Evolutionary conservation across 2,797 vertebrate species (phyloP), one percentile per base, ranked within the genome.

Genomic region (Tachyglossus aculeatus): DNA sequence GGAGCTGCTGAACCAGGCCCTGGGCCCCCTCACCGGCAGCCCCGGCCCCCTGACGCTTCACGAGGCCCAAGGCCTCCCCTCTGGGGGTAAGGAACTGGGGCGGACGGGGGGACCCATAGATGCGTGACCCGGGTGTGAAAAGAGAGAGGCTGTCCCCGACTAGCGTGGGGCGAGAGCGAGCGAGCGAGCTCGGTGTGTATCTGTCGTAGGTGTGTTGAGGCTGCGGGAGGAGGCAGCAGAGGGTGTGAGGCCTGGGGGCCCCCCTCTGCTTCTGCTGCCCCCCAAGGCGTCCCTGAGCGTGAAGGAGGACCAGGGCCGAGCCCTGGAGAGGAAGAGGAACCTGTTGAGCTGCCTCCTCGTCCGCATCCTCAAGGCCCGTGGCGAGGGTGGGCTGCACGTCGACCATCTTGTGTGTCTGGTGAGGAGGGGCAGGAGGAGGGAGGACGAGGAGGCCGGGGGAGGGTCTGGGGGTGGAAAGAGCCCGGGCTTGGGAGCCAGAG

Each of bases 271-370:
- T 78, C 93, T 98, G 80, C 91, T 95, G 71, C 97, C 97, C 53
- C 86, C 56, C 60, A 95, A 96, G 90, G 94, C 88, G 1, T 96
- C 98, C 90, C 83, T 98, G 86, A 93, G 87, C 1, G 94, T 94
- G 13, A 93, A 96, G 43, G 90, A 94, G 80, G 95, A 96, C 13
- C 94, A 95, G 0, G 92, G 93, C 0, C 86, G 92, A 0, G 88
- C 92, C 1, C 87, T 99, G 91, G 96, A 98, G 68, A 95, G 93
- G 90, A 98, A 97, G 90, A 95, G 95, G 86, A 98, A 95, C 76
- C 75, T 95, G 73, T 89, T 98, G 78, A 96, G 96, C 89, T 97
- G 96, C 75, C 92, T 96, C 69, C 94, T 98, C 31, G 92, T 93
- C 10, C 93, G 92, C 77, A 94, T 98, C 85, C 95, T 99, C 92